Base-by-base conservation (phyloP, 1,140 invertebrate species). In the Drosophila kikkawai region DNA sequence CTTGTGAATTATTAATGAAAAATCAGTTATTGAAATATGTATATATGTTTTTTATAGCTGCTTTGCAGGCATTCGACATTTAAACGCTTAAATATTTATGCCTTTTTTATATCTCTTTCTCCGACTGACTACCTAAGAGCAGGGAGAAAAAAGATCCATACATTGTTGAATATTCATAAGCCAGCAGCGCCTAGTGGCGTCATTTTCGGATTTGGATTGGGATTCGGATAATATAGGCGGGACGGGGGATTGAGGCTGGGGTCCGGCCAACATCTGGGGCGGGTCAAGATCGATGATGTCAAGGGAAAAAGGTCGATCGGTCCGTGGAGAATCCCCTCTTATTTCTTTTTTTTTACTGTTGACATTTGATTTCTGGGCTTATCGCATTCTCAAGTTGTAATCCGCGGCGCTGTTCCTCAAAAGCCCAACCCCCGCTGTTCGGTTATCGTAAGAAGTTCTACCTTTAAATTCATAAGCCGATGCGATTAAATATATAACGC, bases 281-380 rank as follows among this genome's bases (percentile, higher is more conserved):
- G 83, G 83, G 80, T 83, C 83, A 88, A 87, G 84, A 87, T 88
- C 84, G 84, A 83, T 83, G 83, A 87, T 87, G 83, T 87, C 83
- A 86, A 87, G 77, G 53, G 36, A 56, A 88, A 67, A 82, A 69
- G 77, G 73, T 77, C 55, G 17, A 7, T 73, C 76, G 75, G 2
- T 51, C 34, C 63, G 63, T 41, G 47, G 34, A 17, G 51, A 63
- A 51, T 19, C 22, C 60, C 66, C 57, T 17, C 26, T 32, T 11
- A 0, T 4, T 60, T 63, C 47, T 59, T 19, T 19, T 19, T 19
- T 22, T 22, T 22, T 22, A 77, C 67, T 88, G 83, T 82, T 87
- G 84, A 87, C 84, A 87, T 88, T 77, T 82, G 83, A 80, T 77
- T 82, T 87, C 37, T 15, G 42, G 66, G 9, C 45, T 51, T 37